These are phyloP conservation scores for Apeltes quadracus DNA, from an alignment of 2,113 vertebrate genomes.

Conservation along the genomic window DNA sequence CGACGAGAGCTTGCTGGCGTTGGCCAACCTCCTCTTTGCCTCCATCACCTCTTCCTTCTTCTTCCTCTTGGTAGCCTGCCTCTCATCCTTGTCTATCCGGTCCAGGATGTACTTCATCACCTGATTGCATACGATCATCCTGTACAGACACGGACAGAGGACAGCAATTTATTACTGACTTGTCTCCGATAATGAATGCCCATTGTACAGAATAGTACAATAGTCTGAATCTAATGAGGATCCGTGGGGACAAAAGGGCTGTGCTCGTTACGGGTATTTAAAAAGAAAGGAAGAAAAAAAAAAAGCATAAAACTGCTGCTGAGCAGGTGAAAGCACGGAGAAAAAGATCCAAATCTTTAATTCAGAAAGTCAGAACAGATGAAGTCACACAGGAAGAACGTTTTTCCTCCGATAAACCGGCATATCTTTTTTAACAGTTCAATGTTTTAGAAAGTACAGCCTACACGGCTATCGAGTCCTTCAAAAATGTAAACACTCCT, in stretches of 20 bases:
- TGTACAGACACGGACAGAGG: constrained; percentile 57
- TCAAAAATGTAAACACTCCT: constrained; percentile 23
- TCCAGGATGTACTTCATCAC: constrained; percentile 99
- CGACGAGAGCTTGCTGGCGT: constrained; percentile 92
- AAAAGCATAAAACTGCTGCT: constrained; percentile 27
- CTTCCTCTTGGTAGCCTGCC: constrained; percentile 92
- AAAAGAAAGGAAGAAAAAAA: neutral
- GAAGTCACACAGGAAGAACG: constrained; percentile 52
- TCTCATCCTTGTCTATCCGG: constrained; percentile 98
- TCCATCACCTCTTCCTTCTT: constrained; percentile 97
- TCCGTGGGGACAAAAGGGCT: constrained; percentile 23
- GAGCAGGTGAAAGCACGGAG: constrained; percentile 43
- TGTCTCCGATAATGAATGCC: neutral
- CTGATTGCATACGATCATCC: constrained; percentile 99
- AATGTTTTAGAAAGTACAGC: constrained; percentile 46
- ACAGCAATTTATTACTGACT: neutral
- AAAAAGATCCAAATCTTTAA: constrained; percentile 51
- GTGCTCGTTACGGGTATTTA: constrained; percentile 9
- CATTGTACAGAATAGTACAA: neutral
- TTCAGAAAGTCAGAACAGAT: constrained; percentile 35
- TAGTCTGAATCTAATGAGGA: constrained; percentile 37
- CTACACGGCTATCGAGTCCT: constrained; percentile 22
- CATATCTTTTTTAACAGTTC: constrained; percentile 47
- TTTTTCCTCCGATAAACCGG: constrained; percentile 45
- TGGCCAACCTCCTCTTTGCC: constrained; percentile 93